A percentile compares a stretch with the other conserved stretches of the same genome.
These are phyloP conservation scores for Halocynthia roretzi DNA, from an alignment of 23 tunicate species.

Conservation along the genomic window DNA sequence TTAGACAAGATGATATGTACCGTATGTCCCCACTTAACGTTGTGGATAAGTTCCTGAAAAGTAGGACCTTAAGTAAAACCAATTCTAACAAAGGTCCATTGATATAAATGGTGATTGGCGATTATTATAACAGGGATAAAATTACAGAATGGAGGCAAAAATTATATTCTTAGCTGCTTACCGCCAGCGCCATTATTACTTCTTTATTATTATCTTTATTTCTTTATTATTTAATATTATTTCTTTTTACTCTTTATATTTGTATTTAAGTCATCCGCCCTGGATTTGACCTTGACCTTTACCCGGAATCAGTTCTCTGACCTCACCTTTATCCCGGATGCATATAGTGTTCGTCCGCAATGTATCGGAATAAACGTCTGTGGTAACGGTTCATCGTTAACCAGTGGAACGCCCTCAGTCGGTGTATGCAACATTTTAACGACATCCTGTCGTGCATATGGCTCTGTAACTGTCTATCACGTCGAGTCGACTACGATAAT, in stretches of 20 bases:
- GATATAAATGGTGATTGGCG: too few species aligned
- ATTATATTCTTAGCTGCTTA: background rate
- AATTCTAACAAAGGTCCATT: too few species aligned
- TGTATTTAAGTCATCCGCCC: too few species aligned
- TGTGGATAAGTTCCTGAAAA: too few species aligned
- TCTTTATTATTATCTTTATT: too few species aligned
- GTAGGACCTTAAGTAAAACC: too few species aligned
- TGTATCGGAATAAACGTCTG: constrained; percentile 32
- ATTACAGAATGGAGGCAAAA: background rate
- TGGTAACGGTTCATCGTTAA: background rate
- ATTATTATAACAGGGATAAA: too few species aligned
- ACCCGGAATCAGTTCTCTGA: constrained; percentile 5
- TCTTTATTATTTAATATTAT: too few species aligned
- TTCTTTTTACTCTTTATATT: too few species aligned
- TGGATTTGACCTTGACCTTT: too few species aligned
- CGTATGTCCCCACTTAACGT: too few species aligned
- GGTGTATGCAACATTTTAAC: constrained; percentile 25
- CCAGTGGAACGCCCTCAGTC: background rate
- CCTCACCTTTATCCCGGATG: background rate
- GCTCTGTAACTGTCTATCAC: constrained; percentile 15
- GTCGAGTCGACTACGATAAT: background rate
- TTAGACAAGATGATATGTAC: too few species aligned
- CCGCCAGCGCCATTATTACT: background rate
- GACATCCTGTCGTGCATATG: constrained; percentile 26
- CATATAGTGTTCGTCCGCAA: constrained; percentile 7